phyloP scores from a whole-genome alignment of 1,140 invertebrate species.

The Bactericera cockerelli region DNA sequence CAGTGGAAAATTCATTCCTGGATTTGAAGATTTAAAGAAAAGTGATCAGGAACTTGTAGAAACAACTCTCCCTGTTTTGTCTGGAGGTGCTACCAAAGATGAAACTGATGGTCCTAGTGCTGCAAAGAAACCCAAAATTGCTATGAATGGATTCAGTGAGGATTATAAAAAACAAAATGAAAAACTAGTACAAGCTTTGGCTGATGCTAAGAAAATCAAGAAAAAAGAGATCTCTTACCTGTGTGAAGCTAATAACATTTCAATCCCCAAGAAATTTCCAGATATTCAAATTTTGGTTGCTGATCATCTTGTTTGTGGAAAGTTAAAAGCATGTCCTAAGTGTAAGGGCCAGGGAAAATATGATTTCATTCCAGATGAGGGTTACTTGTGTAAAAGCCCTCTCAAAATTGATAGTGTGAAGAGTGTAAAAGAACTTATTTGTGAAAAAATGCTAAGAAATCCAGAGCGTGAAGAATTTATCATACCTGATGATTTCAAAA shows the following conservation, averaged over 20 bases:
- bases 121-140: conserved; percentile 15
- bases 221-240: conserved; percentile 44
- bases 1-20: conserved; percentile 50
- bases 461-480: conserved; percentile 59
- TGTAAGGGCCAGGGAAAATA: conserved; percentile 59
- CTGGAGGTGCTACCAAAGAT: neutral
- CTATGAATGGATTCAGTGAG: conserved; percentile 34
- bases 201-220: conserved; percentile 34
- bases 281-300: conserved; percentile 55
- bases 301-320: conserved; percentile 80
- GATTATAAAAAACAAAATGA: conserved; percentile 60
- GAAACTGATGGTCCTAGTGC: conserved; percentile 11
- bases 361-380: conserved; percentile 45
- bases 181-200: conserved; percentile 52
- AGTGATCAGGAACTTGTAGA: conserved; percentile 58
- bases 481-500: conserved; percentile 49
- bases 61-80: neutral
- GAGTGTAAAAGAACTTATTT: conserved; percentile 64
- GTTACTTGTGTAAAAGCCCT: conserved; percentile 66
- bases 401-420: conserved; percentile 36
- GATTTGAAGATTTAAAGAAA: conserved; percentile 49
- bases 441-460: conserved; percentile 49
- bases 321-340: conserved; percentile 54
- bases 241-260: conserved; percentile 55
- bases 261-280: conserved; percentile 43